Evolutionary conservation across 64 coral and sea anemone genomes (phyloP), one percentile per base, ranked within the genome.

Genomic region (Hydrozoanthus tunicans): DNA sequence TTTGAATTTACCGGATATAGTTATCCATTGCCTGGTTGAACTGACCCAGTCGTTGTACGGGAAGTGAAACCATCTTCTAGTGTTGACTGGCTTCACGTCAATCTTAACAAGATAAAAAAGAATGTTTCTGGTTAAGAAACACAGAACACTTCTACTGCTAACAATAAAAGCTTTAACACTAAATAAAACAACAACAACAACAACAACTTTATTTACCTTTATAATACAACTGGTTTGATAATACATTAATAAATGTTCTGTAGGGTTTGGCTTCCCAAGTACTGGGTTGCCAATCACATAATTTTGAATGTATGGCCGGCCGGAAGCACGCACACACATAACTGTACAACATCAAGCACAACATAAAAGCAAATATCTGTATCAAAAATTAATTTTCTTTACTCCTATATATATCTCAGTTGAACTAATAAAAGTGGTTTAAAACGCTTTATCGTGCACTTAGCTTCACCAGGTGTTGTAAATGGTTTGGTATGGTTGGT

Each of bases 61-160:
- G 74, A 77, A 77, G 15, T 77, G 74, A 77, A 77, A 77, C 74
- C 74, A 77, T 52, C 51, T 77, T 52, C 15, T 77, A 13, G 27
- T 77, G 7, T 52, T 52, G 0, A 77, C 51, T 56, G 74, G 74
- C 14, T 13, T 77, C 1, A 77, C 74, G 6, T 77, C 74, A 53
- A 77, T 14, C 74, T 77, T 13, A 54, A 77, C 51, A 52, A 52
- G 54, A 77, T 6, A 53, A 3, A 77, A 5, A 56, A 77, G 32
- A 43, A 2, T 43, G 0, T 43, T 43, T 43, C 32, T 0, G 74
- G 24, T 0, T 75, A 14, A 69, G 65, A 64, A 64, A 14, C 9
- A 14, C 62, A 65, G 9, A 65, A 65, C 17, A 65, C 9, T 65
- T 12, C 9, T 65, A 65, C 9, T 65, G 17, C 9, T 65, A 65